Evolutionary conservation across 2,888 invertebrate species (phyloP).

Genomic region (Stratiomys singularior): DNA sequence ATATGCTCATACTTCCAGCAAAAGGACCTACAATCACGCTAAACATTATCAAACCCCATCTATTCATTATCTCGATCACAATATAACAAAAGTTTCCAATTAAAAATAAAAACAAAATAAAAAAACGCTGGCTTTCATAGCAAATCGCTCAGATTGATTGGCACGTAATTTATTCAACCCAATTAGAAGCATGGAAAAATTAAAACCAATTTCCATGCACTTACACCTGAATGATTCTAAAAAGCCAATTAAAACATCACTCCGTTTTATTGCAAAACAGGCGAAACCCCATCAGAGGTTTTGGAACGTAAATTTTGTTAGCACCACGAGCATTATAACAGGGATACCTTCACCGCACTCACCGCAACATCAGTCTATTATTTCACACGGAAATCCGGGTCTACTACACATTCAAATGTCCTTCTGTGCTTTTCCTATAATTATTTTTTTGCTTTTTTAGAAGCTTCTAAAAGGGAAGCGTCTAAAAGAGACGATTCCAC

Average conservation of each 20-base stretch:
- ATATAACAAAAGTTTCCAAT: neutral
- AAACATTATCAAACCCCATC: too few relatives aligned
- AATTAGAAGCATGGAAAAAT: constrained; percentile 28
- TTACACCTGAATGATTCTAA: constrained; percentile 26
- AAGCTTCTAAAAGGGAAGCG: too few relatives aligned
- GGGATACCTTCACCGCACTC: neutral
- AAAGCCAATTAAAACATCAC: constrained; percentile 38
- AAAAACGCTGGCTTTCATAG: neutral
- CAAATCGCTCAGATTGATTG: constrained; percentile 9
- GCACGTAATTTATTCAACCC: constrained; percentile 13
- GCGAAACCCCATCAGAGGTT: neutral
- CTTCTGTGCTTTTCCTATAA: constrained; percentile 23
- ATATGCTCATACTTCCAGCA: too few relatives aligned
- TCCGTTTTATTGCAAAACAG: neutral
- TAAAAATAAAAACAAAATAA: neutral
- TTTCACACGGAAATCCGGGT: neutral
- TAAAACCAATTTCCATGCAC: constrained; percentile 33
- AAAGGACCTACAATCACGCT: too few relatives aligned
- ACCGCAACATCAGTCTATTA: constrained; percentile 17
- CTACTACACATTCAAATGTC: neutral
- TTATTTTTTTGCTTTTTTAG: constrained; percentile 13
- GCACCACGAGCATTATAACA: neutral
- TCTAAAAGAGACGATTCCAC: constrained; percentile 5
- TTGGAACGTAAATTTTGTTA: constrained; percentile 3
- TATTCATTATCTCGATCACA: too few relatives aligned